Conservation (phyloP, 2,113 vertebrate species). For the Sinosuthora webbiana region DNA sequence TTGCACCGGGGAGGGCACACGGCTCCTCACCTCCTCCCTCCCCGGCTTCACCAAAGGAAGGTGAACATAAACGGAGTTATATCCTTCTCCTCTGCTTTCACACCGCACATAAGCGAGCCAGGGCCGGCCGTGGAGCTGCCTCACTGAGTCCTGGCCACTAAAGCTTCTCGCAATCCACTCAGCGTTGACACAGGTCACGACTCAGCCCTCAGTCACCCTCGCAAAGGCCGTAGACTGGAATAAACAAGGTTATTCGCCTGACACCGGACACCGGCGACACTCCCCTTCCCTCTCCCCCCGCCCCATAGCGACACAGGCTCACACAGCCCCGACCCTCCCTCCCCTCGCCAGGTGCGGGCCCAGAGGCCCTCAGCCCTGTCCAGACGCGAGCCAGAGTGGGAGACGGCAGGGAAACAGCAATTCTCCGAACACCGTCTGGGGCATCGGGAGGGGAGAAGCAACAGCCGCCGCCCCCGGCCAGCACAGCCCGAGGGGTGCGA, state of each 20-base stretch:
- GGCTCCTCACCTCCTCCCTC: background rate
- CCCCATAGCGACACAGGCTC: background rate
- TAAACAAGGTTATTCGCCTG: conserved; percentile 50
- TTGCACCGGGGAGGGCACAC: background rate
- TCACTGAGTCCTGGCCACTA: background rate
- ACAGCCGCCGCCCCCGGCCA: background rate
- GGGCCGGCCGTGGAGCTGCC: background rate
- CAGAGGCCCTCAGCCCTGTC: background rate
- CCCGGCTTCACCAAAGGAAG: background rate
- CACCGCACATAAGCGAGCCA: background rate
- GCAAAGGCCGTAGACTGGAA: conserved; percentile 5
- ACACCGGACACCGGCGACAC: background rate
- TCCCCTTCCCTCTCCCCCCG: background rate
- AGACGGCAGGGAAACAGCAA: background rate
- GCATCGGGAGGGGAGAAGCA: background rate
- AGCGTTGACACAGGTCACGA: background rate
- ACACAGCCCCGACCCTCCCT: background rate
- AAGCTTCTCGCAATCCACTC: background rate
- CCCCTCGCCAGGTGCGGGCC: background rate
- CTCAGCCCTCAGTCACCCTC: conserved; percentile 11
- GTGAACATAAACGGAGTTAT: background rate
- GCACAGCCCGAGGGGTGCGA: background rate
- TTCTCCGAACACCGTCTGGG: background rate
- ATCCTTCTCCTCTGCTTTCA: background rate
- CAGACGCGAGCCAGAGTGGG: background rate